Percentiles rank a stretch among this genome's conserved stretches.
These are phyloP conservation scores for Neoascia interrupta DNA, from an alignment of 2,888 invertebrate species.

Conservation along the genomic window DNA sequence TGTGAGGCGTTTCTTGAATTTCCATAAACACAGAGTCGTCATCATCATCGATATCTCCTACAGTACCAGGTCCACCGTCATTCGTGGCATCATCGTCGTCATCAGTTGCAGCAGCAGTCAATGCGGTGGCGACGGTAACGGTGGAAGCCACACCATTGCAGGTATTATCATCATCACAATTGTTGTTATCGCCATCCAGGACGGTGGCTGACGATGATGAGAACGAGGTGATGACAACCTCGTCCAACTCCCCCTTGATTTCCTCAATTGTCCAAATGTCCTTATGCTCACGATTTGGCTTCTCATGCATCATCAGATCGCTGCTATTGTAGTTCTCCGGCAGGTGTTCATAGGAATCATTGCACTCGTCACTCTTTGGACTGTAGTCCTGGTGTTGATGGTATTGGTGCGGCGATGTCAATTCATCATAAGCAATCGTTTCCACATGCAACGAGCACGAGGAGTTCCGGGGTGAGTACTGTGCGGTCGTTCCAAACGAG, in stretches of 20 bases:
- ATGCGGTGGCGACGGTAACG: not conserved
- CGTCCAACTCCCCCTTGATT: constrained; percentile 60
- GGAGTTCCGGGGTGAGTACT: constrained; percentile 32
- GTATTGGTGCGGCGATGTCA: constrained; percentile 51
- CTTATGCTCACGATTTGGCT: constrained; percentile 79
- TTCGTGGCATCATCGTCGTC: constrained; percentile 2
- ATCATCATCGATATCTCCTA: constrained; percentile 68
- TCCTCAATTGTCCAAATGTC: constrained; percentile 79
- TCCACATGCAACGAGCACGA: constrained; percentile 50
- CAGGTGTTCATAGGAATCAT: constrained; percentile 73
- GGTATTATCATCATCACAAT: constrained; percentile 51
- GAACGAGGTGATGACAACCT: constrained; percentile 58
- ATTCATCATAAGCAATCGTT: constrained; percentile 63
- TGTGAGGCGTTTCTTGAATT: constrained; percentile 52
- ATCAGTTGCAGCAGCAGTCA: not conserved
- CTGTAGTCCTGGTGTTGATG: constrained; percentile 65
- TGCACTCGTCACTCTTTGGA: constrained; percentile 66
- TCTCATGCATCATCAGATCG: constrained; percentile 72
- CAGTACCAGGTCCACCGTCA: constrained; percentile 28
- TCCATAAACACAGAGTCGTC: constrained; percentile 71
- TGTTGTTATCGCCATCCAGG: constrained; percentile 25
- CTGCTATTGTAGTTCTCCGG: constrained; percentile 76
- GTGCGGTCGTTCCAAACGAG: constrained; percentile 41
- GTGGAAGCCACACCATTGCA: constrained; percentile 18
- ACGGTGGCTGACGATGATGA: constrained; percentile 35